Base-by-base conservation (phyloP, 2,113 vertebrate species). In the Peucedramus taeniatus region DNA sequence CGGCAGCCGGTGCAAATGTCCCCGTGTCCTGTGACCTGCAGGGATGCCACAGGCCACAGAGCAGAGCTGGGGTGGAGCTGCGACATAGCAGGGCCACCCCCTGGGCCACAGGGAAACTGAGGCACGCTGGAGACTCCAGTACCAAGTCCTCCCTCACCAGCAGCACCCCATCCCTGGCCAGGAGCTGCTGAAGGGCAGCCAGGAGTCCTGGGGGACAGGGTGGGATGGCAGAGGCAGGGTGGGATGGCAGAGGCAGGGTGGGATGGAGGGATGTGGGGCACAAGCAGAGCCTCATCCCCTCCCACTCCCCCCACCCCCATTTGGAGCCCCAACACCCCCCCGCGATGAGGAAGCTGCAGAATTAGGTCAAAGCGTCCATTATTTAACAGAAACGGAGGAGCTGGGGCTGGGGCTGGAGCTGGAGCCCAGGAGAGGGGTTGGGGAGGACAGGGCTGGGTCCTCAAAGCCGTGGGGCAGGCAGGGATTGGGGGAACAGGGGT, bases 361-460 rank as follows among this genome's bases (percentile, higher is more conserved):
- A 90, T 95, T 84, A 76, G 89, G 89, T 90, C 94, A 87, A 81
- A 84, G 74, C 69, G 8, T 83, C 78, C 30, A 53, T 90, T 94
- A 87, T 92, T 92, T 90, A 87, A 72, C 64, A 54, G 40, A 26
- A 81, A 53, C 10, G 0, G 31, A 77, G 37, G 69, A 82, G 83
- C 59, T 5, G 9, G 56, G 59, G 72, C 40, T 28, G 59, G 27
- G 40, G 64, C 23, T 24, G 13, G 14, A 31, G 7, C 16, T 28
- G 27, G 35, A 37, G 37, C 5, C 15, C 28, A 61, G 49, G 22
- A 70, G 31, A 17, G 13, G 40, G 59, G 30, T 6, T 51, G 44
- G 31, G 35, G 39, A 69, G 20, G 8, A 35, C 39, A 61, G 35
- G 20, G 7, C 9, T 1, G 10, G 21, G 39, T 31, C 39, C 47